Evolutionary conservation across 2,113 vertebrate genomes (phyloP), one percentile per base, ranked within the genome.

Genomic region (Poeciliopsis retropinna): DNA sequence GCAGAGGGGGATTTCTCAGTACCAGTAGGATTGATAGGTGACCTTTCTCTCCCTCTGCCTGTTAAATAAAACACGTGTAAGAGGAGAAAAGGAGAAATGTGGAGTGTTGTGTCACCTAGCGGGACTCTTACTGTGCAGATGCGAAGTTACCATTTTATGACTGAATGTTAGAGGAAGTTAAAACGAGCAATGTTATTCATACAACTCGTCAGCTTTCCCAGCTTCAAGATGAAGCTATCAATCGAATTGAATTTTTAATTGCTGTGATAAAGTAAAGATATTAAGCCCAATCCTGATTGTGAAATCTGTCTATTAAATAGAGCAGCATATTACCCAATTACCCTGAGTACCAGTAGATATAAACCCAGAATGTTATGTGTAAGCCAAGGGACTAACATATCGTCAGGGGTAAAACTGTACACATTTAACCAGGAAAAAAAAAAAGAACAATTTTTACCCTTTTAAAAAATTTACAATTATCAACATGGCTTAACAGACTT

Each of bases 81-180:
- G 3, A 75, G 22, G 11, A 47, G 25, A 14, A 19, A 65, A 34
- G 60, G 66, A 32, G 64, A 72, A 4, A 32, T 41, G 17, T 28
- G 79, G 54, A 65, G 8, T 68, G 79, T 77, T 57, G 29, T 30
- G 10, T 64, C 37, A 34, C 47, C 37, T n/a, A n/a, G 7, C 9
- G 6, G 51, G 51, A 57, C 51, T 25, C 22, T n/a, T 7, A 57
- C 51, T 57, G 22, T n/a, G 51, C 51, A 57, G 25, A 57, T 57
- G 51, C 8, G 25, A 57, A n/a, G 51, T 57, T 57, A 10, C 0
- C 25, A 7, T n/a, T 25, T 57, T 0, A 57, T 57, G 8, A n/a
- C 22, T 57, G 51, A 57, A 10, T 2, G 0, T 57, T 25, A 57
- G 51, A 7, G 7, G 47, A 57, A 25, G 25, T 57, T 57, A n/a